phyloP scores from a whole-genome alignment of 2,888 invertebrate species.

The Nemurella pictetii region DNA sequence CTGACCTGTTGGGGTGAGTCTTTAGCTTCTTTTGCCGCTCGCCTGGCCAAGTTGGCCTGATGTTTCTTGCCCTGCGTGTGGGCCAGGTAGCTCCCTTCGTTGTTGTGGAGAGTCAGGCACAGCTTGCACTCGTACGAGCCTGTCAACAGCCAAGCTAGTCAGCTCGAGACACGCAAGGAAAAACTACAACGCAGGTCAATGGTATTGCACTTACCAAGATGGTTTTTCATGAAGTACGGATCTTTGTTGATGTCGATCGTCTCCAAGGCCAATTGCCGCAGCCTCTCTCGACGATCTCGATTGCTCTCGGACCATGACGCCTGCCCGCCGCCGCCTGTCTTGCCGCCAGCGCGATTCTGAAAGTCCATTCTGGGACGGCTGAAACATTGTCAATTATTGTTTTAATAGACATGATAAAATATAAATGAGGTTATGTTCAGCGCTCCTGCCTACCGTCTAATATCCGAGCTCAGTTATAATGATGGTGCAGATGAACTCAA shows the following conservation, averaged over 20 bases:
- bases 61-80: constrained; percentile 99
- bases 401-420: background rate
- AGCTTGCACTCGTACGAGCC: constrained; percentile 98
- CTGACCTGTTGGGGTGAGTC: constrained; percentile 80
- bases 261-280: constrained; percentile 94
- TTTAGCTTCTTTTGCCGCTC: constrained; percentile 98
- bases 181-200: background rate
- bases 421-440: background rate
- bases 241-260: constrained; percentile 99
- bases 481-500: too few relatives aligned
- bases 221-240: constrained; percentile 99
- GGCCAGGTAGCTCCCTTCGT: constrained; percentile 97
- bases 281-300: constrained; percentile 91
- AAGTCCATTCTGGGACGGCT: constrained; percentile 79
- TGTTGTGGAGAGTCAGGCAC: constrained; percentile 97
- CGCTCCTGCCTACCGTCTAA: too few relatives aligned
- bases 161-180: background rate
- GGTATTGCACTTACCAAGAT: constrained; percentile 70
- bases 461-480: too few relatives aligned
- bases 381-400: too few relatives aligned
- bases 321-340: constrained; percentile 98
- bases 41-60: constrained; percentile 95
- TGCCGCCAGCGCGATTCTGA: constrained; percentile 97
- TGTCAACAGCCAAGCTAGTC: constrained; percentile 48
- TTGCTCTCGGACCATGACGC: constrained; percentile 99